Conservation (phyloP, 2,888 invertebrate genomes). For the Pristionchus entomophagus region DNA sequence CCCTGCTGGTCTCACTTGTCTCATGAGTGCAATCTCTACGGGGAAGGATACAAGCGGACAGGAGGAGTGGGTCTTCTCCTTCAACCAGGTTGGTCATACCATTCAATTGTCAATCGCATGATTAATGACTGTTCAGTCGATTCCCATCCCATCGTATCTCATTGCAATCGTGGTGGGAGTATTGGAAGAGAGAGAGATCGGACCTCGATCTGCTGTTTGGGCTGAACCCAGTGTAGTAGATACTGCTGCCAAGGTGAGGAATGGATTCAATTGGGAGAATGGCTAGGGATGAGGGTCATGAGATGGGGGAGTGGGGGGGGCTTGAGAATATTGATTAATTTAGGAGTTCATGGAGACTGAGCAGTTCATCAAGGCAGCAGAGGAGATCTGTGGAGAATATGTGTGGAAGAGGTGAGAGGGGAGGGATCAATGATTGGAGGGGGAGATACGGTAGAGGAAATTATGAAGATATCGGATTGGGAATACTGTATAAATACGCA, state of each 20-base stretch:
- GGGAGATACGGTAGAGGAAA: not conserved
- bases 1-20: slow-evolving; percentile 84
- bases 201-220: slow-evolving; percentile 83
- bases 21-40: slow-evolving; percentile 86
- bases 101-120: not conserved
- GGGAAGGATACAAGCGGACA: slow-evolving; percentile 54
- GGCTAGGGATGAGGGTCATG: too few relatives aligned
- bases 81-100: slow-evolving; percentile 13
- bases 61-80: slow-evolving; percentile 8
- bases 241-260: slow-evolving; percentile 78
- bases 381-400: slow-evolving; percentile 71
- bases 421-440: not conserved
- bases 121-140: slow-evolving; percentile 74
- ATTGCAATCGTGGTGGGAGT: slow-evolving; percentile 89
- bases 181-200: slow-evolving; percentile 48
- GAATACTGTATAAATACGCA: not conserved
- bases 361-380: slow-evolving; percentile 62
- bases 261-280: not conserved
- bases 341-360: slow-evolving; percentile 70
- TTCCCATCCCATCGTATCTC: slow-evolving; percentile 91
- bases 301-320: too few relatives aligned
- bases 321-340: not conserved
- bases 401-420: slow-evolving; percentile 68
- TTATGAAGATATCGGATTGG: too few relatives aligned
- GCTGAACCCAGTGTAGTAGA: slow-evolving; percentile 89